phyloP scores from a whole-genome alignment of 2,888 invertebrate species.

The Drosophila sordidula region DNA sequence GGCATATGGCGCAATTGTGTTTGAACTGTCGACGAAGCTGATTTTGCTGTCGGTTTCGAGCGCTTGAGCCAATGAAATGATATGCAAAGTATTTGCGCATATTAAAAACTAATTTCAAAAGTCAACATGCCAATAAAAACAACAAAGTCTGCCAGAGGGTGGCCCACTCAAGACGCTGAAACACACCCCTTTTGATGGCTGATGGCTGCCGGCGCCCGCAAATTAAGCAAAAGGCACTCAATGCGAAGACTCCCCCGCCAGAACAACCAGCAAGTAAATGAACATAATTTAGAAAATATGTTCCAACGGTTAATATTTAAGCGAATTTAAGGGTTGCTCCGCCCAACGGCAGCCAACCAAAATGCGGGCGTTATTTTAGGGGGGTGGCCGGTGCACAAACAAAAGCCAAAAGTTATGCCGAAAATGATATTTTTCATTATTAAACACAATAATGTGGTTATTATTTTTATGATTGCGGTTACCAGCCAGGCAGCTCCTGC shows the following conservation, averaged over 20 bases:
- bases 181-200: constrained; percentile 68
- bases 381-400: constrained; percentile 57
- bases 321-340: constrained; percentile 75
- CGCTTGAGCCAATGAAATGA: constrained; percentile 56
- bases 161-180: constrained; percentile 42
- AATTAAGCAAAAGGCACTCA: constrained; percentile 78
- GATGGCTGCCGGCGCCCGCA: constrained; percentile 64
- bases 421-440: constrained; percentile 82
- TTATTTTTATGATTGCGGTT: constrained; percentile 81
- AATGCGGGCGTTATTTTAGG: constrained; percentile 63
- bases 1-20: constrained; percentile 66
- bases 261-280: constrained; percentile 63
- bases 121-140: constrained; percentile 84
- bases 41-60: constrained; percentile 21
- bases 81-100: constrained; percentile 84
- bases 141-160: constrained; percentile 57
- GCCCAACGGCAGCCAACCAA: constrained; percentile 63
- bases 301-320: constrained; percentile 69
- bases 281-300: constrained; percentile 79
- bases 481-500: constrained; percentile 39
- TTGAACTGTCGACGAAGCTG: constrained; percentile 21
- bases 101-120: constrained; percentile 85
- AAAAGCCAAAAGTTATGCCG: constrained; percentile 79
- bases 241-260: constrained; percentile 45
- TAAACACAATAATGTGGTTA: constrained; percentile 82